Evolutionary conservation across 2,113 vertebrate genomes (phyloP).

Genomic region (Archilochus colubris): DNA sequence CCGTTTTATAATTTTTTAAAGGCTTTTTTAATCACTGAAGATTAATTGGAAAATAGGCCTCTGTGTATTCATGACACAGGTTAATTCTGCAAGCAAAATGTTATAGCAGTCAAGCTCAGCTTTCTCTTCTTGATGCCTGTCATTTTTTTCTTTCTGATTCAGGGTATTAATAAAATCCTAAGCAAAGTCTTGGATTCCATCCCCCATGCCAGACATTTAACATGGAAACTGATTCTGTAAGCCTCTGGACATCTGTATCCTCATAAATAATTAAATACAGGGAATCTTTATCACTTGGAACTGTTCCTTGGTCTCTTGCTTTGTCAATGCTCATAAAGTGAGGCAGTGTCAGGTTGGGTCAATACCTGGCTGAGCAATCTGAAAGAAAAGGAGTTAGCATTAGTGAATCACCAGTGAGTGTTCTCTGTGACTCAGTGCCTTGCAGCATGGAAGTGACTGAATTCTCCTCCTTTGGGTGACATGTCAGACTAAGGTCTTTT

Average conservation of each 20-base stretch:
- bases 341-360: neutral
- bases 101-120: neutral
- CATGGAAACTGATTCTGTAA: neutral
- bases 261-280: neutral
- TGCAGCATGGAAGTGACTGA: neutral
- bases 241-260: neutral
- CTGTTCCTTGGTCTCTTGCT: neutral
- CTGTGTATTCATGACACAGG: neutral
- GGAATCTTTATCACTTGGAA: neutral
- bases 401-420: neutral
- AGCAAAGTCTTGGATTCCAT: neutral
- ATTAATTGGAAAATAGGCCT: neutral
- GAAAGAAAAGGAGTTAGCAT: neutral
- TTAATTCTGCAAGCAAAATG: neutral
- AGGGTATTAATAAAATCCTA: neutral
- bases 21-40: neutral
- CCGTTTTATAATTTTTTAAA: neutral
- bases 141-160: neutral
- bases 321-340: neutral
- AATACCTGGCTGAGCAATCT: neutral
- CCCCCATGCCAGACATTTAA: neutral
- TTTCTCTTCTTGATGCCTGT: neutral
- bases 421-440: neutral
- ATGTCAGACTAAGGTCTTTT: accelerated
- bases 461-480: neutral